Evolutionary conservation across 2,113 vertebrate genomes (phyloP).

Genomic region (Egretta garzetta): DNA sequence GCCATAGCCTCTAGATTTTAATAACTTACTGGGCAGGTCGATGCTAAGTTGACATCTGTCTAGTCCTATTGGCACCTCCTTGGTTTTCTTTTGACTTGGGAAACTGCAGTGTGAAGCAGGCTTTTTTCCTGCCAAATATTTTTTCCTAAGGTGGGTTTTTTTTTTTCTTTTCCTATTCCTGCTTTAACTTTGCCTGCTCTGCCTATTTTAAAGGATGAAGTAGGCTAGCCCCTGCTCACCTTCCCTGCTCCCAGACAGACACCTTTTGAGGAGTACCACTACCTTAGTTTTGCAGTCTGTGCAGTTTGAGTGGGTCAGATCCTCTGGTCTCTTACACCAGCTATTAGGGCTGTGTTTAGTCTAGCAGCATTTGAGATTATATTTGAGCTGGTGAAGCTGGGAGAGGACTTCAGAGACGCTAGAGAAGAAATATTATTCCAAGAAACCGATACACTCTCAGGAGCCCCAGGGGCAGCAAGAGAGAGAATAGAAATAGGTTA

Average conservation of each 20-base stretch:
- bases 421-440: slow-evolving; percentile 4
- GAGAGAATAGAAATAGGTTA: slow-evolving; percentile 34
- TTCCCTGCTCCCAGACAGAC: neutral
- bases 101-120: neutral
- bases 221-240: neutral
- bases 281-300: neutral
- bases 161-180: neutral
- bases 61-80: neutral
- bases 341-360: neutral
- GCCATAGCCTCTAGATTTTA: neutral
- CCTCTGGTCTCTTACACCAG: neutral
- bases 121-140: neutral
- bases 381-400: neutral
- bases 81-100: neutral
- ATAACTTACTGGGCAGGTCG: neutral
- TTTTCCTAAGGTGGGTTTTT: neutral
- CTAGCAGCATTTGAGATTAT: neutral
- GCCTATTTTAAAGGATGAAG: neutral
- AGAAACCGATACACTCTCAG: neutral
- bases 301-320: neutral
- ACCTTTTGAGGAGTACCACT: neutral
- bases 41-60: slow-evolving; percentile 14
- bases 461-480: neutral
- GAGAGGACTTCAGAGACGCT: neutral
- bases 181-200: neutral